These are phyloP conservation scores for Pelodiscus sinensis DNA, from an alignment of 2,113 vertebrate genomes.

Conservation along the genomic window DNA sequence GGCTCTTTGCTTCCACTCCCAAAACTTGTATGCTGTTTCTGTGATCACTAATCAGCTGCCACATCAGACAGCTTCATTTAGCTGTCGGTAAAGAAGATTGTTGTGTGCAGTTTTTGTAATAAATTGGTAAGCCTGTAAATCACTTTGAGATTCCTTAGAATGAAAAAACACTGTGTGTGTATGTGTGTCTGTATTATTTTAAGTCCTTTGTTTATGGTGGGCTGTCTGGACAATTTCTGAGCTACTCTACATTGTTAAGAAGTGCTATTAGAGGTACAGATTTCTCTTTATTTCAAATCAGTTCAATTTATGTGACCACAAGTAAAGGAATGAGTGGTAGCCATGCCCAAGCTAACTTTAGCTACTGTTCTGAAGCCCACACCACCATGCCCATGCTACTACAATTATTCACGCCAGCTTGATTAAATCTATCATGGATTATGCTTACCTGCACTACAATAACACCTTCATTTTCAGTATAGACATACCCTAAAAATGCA, in stretches of 20 bases:
- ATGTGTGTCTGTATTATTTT: background rate
- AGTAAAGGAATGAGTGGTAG: background rate
- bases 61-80: conserved; percentile 18
- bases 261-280: background rate
- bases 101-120: conserved; percentile 12
- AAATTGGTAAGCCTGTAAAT: conserved; percentile 3
- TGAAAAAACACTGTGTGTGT: background rate
- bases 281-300: conserved; percentile 24
- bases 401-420: background rate
- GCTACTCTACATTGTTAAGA: background rate
- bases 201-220: background rate
- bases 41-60: conserved; percentile 24
- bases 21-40: background rate
- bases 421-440: background rate
- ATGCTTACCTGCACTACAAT: background rate
- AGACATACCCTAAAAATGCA: background rate
- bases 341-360: background rate
- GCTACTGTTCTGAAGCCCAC: background rate
- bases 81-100: background rate
- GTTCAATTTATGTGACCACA: background rate
- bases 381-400: background rate
- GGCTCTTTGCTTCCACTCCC: background rate
- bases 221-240: background rate
- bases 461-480: background rate
- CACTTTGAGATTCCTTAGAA: background rate